Evolutionary conservation across 1,140 invertebrate genomes (phyloP).

Genomic region (Leptinotarsa undecemlineata): DNA sequence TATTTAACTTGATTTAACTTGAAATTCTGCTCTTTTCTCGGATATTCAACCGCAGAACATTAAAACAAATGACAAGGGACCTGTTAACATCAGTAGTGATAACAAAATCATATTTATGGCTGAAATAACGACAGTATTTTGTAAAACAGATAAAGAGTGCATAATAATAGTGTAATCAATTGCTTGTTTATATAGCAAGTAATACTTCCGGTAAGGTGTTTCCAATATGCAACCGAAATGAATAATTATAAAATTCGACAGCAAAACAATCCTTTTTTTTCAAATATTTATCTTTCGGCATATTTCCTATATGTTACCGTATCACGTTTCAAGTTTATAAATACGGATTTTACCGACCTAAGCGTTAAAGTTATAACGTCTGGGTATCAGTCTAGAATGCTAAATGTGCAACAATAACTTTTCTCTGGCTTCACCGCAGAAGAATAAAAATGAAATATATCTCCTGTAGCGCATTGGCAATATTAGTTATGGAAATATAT

Average conservation of each 20-base stretch:
- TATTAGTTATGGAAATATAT: too few species aligned
- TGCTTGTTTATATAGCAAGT: background rate
- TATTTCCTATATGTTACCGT: background rate
- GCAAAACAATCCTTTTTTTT: background rate
- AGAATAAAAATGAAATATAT: too few species aligned
- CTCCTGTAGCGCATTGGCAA: too few species aligned
- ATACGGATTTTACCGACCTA: conserved; percentile 13
- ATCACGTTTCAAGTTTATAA: conserved; percentile 16
- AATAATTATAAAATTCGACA: background rate
- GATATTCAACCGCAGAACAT: too few species aligned
- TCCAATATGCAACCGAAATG: background rate
- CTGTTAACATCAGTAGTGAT: background rate
- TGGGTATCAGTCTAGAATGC: background rate
- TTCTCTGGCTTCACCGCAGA: too few species aligned
- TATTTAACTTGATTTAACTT: too few species aligned
- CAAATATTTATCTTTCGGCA: conserved; percentile 16
- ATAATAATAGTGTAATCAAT: conserved; percentile 4
- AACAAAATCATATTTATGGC: background rate
- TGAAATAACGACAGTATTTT: background rate
- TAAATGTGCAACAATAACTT: too few species aligned
- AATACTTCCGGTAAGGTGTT: background rate
- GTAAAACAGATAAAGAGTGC: conserved; percentile 1
- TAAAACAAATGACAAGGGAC: too few species aligned
- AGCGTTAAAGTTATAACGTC: background rate
- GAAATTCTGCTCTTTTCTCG: too few species aligned